Base-by-base conservation (phyloP, 2,888 invertebrate genomes). In the Drosophila falleni region DNA sequence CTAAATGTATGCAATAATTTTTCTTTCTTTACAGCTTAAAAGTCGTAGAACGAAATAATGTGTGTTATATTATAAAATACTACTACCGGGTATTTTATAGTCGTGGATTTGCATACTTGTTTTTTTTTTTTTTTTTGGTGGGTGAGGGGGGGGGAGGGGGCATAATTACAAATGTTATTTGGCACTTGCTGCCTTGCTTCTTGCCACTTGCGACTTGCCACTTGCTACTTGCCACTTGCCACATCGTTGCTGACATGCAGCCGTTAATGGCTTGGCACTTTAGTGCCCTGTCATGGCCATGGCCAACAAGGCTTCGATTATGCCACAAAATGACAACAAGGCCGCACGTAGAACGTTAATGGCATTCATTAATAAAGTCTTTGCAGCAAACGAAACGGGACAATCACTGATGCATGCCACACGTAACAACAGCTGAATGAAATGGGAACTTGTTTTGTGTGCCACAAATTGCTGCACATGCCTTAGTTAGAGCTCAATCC, bases 231-330 rank as follows among this genome's bases (percentile, higher is more conserved):
- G 42, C 19, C 2, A 44, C 23, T 58, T 59, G 16, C 49, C 49
- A 59, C 49, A 26, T 50, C 19, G 33, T n/a, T 51, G 41, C 59
- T 62, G 47, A 55, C 67, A 74, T 81, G 78, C 78, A 80, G 23
- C 62, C 69, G 74, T 65, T 79, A 80, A 79, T 77, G 81, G 61
- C 60, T 29, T 50, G 63, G 50, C 69, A 75, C 80, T 81, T 79
- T 77, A 74, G 72, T 65, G 71, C 26, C 67, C 55, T 56, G 55
- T 63, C 55, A 47, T 35, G 47, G 55, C 55, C 55, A 44, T 49
- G 61, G 62, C 74, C 62, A 72, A 47, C 62, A 46, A 29, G 47
- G 55, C 61, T 71, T 66, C 78, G 65, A 71, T 65, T 63, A 68
- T 60, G 46, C 54, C 58, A 47, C 58, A 47, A 41, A 76, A 62